Percentiles rank a stretch among this genome's conserved stretches.
phyloP scores from a whole-genome alignment of 2,888 invertebrate species.

The Philonicus albiceps region DNA sequence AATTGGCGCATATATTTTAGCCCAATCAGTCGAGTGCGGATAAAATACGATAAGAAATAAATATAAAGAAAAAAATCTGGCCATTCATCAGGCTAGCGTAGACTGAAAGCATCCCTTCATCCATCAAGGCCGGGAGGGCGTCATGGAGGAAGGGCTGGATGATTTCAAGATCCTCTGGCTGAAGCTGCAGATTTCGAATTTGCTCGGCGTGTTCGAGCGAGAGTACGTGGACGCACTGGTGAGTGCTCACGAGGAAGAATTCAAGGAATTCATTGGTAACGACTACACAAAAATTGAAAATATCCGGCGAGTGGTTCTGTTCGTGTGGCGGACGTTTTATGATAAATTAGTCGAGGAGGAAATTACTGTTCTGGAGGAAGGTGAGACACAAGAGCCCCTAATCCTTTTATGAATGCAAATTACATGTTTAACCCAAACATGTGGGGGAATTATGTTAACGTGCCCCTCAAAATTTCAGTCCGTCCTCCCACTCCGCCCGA shows the following conservation, averaged over 20 bases:
- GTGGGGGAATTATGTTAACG: not conserved
- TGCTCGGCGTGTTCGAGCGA: constrained; percentile 59
- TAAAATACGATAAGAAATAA: constrained; percentile 12
- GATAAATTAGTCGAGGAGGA: constrained; percentile 79
- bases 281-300: constrained; percentile 64
- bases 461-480: constrained; percentile 49
- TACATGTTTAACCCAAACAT: not conserved
- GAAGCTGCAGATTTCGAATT: constrained; percentile 67
- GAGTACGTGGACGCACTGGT: constrained; percentile 56
- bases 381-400: constrained; percentile 59
- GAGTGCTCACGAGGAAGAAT: constrained; percentile 65
- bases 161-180: constrained; percentile 76
- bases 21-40: not conserved
- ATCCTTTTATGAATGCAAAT: constrained; percentile 19
- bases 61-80: not conserved
- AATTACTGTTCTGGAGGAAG: constrained; percentile 75
- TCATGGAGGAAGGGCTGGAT: constrained; percentile 51
- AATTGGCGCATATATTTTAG: constrained; percentile 16
- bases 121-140: not conserved
- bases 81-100: not conserved
- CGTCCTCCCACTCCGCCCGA: constrained; percentile 63
- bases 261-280: constrained; percentile 67
- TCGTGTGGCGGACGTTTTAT: constrained; percentile 74
- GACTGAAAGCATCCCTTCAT: constrained; percentile 4
- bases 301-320: constrained; percentile 70